These are phyloP conservation scores for Tenualosa thibaudeaui DNA, from an alignment of 2,797 vertebrate species.

Conservation along the genomic window DNA sequence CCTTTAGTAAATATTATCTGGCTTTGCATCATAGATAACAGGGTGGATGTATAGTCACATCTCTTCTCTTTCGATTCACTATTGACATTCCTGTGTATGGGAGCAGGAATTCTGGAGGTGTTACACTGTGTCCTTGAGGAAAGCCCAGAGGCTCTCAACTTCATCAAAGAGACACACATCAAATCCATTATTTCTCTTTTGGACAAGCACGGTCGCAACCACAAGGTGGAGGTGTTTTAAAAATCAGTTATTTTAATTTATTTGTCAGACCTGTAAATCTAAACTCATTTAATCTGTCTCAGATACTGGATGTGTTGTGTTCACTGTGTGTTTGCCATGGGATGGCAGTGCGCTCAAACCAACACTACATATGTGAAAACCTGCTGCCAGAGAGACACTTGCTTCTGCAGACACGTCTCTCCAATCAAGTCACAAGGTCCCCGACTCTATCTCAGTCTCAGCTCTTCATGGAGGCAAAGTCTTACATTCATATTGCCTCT, in stretches of 20 bases:
- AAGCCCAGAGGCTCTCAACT: conserved; percentile 91
- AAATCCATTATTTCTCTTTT: conserved; percentile 90
- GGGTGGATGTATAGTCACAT: neutral
- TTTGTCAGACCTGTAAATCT: neutral
- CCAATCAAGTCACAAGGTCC: conserved; percentile 89
- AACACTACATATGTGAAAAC: conserved; percentile 92
- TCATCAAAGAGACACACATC: conserved; percentile 92
- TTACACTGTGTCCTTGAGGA: conserved; percentile 90
- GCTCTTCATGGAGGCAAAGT: neutral
- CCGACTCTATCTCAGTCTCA: neutral
- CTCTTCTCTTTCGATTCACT: conserved; percentile 17
- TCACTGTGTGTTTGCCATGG: conserved; percentile 95
- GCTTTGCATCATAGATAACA: too few species aligned
- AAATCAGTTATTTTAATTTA: neutral
- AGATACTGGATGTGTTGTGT: conserved; percentile 92
- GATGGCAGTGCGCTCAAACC: conserved; percentile 90
- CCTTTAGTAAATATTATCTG: too few species aligned
- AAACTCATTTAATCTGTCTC: conserved; percentile 23
- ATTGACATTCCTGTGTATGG: neutral
- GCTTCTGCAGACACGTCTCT: conserved; percentile 88
- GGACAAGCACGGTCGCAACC: conserved; percentile 90
- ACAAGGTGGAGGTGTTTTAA: conserved; percentile 76
- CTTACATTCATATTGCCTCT: neutral
- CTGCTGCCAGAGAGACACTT: conserved; percentile 90
- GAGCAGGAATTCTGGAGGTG: conserved; percentile 89